A percentile compares a stretch with the other conserved stretches of the same genome.
Conservation (phyloP, 2,888 invertebrate genomes). For the Plagodis pulveraria region DNA sequence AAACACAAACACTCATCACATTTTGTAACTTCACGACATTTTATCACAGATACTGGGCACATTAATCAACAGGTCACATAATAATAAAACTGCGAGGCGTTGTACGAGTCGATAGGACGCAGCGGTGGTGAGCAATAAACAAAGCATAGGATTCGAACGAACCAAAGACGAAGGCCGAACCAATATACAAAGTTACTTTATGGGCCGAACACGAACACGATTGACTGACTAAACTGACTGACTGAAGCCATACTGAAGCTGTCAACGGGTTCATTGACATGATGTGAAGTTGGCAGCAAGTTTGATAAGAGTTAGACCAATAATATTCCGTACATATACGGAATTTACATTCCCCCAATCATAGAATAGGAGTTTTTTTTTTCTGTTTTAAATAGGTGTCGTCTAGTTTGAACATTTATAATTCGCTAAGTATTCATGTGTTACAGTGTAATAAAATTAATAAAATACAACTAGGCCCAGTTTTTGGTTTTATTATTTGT, state of each 20-base stretch:
- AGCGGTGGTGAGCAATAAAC: constrained; percentile 48
- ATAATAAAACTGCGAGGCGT: constrained; percentile 37
- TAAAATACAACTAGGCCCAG: too few species aligned
- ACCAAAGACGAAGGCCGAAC: constrained; percentile 42
- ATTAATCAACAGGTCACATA: constrained; percentile 68
- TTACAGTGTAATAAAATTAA: too few species aligned
- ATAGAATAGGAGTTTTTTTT: too few species aligned
- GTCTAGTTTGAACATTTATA: too few species aligned
- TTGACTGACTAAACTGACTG: constrained; percentile 21
- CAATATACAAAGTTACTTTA: too few species aligned
- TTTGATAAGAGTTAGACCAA: constrained; percentile 18
- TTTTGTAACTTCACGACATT: constrained; percentile 68
- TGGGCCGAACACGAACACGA: constrained; percentile 18
- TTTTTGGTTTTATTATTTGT: too few species aligned
- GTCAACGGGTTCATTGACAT: constrained; percentile 22
- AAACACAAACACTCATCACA: constrained; percentile 65
- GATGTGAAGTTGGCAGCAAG: constrained; percentile 48
- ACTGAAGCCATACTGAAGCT: constrained; percentile 9
- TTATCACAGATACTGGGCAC: constrained; percentile 74
- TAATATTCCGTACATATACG: neutral
- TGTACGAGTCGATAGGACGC: constrained; percentile 43
- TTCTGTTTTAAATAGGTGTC: too few species aligned
- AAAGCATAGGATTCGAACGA: constrained; percentile 49
- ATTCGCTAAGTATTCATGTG: too few species aligned
- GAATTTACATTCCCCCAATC: too few species aligned